Percentiles rank a stretch among this genome's conserved stretches.
These are phyloP conservation scores for Tuberolachnus salignus DNA, from an alignment of 2,888 invertebrate genomes.

Conservation along the genomic window DNA sequence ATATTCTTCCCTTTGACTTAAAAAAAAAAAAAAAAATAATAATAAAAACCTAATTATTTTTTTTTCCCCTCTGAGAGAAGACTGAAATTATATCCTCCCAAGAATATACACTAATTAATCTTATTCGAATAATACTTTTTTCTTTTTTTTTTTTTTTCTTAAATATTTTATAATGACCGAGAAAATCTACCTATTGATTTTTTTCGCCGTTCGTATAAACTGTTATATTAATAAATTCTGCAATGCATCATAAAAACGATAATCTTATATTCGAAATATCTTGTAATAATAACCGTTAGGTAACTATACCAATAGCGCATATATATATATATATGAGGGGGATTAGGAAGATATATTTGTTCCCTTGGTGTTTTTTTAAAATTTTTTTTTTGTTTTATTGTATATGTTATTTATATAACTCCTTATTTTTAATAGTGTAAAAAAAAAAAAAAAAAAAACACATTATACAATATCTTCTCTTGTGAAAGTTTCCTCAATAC, in stretches of 20 bases:
- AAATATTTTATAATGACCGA: constrained; percentile 6
- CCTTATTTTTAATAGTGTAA: too few species aligned
- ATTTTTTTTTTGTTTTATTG: too few species aligned
- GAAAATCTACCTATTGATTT: not conserved
- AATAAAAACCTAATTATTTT: constrained; percentile 37
- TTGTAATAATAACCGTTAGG: too few species aligned
- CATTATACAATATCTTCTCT: too few species aligned
- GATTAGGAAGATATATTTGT: too few species aligned
- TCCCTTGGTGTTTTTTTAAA: too few species aligned
- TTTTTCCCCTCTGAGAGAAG: not conserved
- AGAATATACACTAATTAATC: constrained; percentile 39
- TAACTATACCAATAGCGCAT: too few species aligned
- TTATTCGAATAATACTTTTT: constrained; percentile 33
- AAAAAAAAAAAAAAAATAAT: not conserved
- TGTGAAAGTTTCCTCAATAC: too few species aligned
- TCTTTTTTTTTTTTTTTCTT: constrained; percentile 13
- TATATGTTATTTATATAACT: too few species aligned
- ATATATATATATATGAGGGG: too few species aligned
- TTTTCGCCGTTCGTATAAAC: not conserved
- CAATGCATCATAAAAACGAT: not conserved
- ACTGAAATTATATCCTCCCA: constrained; percentile 11
- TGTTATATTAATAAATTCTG: not conserved
- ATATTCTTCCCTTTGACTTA: constrained; percentile 7
- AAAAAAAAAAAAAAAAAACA: too few species aligned
- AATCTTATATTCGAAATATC: not conserved